Conservation (phyloP, 1,140 invertebrate genomes). For the Hyphantria cunea region DNA sequence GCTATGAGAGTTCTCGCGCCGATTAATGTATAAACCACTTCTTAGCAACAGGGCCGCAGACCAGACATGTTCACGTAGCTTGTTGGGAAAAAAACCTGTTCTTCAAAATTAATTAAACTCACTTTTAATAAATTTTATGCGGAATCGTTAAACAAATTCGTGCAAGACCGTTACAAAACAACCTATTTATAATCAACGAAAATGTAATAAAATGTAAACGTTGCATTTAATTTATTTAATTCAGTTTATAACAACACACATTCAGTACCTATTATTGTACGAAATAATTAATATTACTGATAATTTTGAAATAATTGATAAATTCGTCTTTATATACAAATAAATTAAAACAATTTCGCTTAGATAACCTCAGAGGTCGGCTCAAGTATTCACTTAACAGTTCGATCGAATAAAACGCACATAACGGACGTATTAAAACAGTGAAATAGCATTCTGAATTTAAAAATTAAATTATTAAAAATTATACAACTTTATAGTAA, state of each 20-base stretch:
- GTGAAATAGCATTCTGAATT: not conserved
- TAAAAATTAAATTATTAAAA: slow-evolving; percentile 1
- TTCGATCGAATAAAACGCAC: slow-evolving; percentile 39
- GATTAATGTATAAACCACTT: too few species aligned
- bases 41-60: too few species aligned
- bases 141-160: too few species aligned
- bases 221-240: too few species aligned
- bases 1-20: too few species aligned
- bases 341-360: slow-evolving; percentile 15
- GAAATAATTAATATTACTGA: too few species aligned
- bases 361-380: slow-evolving; percentile 16
- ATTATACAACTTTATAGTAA: slow-evolving; percentile 26
- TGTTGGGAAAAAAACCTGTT: too few species aligned
- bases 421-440: slow-evolving; percentile 34
- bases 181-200: not conserved
- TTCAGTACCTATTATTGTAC: too few species aligned
- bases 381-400: slow-evolving; percentile 13
- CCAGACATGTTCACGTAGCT: too few species aligned
- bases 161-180: not conserved
- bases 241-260: too few species aligned
- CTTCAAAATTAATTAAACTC: too few species aligned
- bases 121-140: too few species aligned
- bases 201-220: not conserved
- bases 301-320: not conserved
- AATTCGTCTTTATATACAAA: not conserved